These are phyloP conservation scores for Neostethus bicornis DNA, from an alignment of 2,797 vertebrate genomes.

Conservation along the genomic window DNA sequence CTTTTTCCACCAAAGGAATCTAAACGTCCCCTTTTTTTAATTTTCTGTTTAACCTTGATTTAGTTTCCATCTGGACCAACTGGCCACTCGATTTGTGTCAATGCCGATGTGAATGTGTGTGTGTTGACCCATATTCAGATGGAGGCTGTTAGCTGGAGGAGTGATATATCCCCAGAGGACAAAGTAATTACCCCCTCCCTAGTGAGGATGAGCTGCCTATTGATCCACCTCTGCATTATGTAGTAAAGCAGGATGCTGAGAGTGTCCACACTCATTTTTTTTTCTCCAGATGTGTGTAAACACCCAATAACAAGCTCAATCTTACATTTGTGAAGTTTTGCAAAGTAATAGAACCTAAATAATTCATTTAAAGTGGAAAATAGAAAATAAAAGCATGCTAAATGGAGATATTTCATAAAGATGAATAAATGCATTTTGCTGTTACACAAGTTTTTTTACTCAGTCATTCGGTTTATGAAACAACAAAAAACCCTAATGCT, in stretches of 20 bases:
- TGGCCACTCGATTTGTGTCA: slow-evolving; percentile 15
- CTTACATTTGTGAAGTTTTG: neutral
- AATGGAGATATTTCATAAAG: too few species aligned
- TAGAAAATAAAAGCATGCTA: too few species aligned
- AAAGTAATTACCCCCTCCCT: slow-evolving; percentile 54
- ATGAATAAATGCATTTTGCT: too few species aligned
- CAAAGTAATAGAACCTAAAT: neutral
- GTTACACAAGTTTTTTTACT: too few species aligned
- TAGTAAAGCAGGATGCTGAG: slow-evolving; percentile 20
- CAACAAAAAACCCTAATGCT: too few species aligned
- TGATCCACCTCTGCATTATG: slow-evolving; percentile 55
- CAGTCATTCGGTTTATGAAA: too few species aligned
- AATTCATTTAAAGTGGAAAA: too few species aligned
- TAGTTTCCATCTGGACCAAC: slow-evolving; percentile 45
- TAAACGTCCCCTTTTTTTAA: slow-evolving; percentile 1
- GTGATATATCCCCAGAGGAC: slow-evolving; percentile 48
- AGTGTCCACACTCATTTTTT: neutral
- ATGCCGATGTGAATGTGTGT: slow-evolving; percentile 17
- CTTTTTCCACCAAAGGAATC: too few species aligned
- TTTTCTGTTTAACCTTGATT: slow-evolving; percentile 54
- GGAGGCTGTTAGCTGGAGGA: slow-evolving; percentile 44
- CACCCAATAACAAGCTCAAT: neutral
- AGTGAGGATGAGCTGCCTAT: slow-evolving; percentile 36
- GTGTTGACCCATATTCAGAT: slow-evolving; percentile 66
- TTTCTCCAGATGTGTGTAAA: neutral